Base-by-base conservation (phyloP, 2,113 vertebrate genomes). In the Lonchura striata region DNA sequence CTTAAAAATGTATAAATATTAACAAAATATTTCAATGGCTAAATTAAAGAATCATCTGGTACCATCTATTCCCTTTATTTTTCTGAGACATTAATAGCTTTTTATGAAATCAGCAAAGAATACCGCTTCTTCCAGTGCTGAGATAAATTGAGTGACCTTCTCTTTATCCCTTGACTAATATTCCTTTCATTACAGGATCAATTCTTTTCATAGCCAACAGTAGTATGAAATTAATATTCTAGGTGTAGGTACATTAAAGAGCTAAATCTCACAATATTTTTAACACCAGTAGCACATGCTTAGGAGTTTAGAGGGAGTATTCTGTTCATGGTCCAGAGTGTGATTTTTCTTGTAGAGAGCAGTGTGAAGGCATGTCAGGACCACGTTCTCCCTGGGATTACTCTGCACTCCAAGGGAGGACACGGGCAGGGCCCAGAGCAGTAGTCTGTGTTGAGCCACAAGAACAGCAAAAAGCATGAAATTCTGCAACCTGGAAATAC, bases 1-100 rank as follows among this genome's bases (percentile, higher is more conserved):
- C 64, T 92, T 86, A 79, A 86, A 92, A 72, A 81, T 42, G 22
- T 69, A 88, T 91, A 92, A 93, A 84, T 28, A 91, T 76, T 88
- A 76, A 76, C 28, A 78, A 93, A 93, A 76, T 78, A 78, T 86
- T 95, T 88, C 33, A 68, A 14, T 78, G 50, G 11, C 28, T 92
- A 85, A 78, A 88, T 83, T 85, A 89, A 94, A 79, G 60, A 90
- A 56, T 91, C 47, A 84, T 70, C 49, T 60, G 56, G 21, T 81
- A 71, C 44, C 41, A 68, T 78, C 9, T 76, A 64, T 86, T 96
- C 41, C 81, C 89, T 92, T 91, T 47, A 81, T 61, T n/a, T n/a
- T 78, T 94, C 69, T 30, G 19, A 87, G 35, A 39, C 66, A 69
- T 84, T 84, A 65, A 84, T 69, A 91, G 46, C n/a, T 77, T 79